Conservation (phyloP, 2,888 invertebrate genomes). For the Synergus itoensis region DNA sequence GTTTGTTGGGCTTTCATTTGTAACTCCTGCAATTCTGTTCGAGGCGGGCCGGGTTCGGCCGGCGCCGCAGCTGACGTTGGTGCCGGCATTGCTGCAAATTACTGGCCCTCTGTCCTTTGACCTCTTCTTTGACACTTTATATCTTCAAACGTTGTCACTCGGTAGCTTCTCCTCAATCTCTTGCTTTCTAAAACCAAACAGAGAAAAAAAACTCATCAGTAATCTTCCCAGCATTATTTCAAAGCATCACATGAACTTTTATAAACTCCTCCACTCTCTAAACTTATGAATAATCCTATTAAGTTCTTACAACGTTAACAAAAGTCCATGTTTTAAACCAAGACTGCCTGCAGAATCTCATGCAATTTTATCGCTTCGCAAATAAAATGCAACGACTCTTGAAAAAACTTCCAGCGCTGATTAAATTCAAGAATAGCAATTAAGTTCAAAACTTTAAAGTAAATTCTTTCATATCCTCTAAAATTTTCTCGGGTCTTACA, state of each 20-base stretch:
- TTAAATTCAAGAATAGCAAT: not conserved
- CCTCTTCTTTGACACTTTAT: slow-evolving; percentile 16
- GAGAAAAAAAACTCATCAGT: not conserved
- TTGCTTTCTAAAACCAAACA: not conserved
- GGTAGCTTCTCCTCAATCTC: not conserved
- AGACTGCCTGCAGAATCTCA: not conserved
- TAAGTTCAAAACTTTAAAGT: no score
- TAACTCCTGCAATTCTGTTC: slow-evolving; percentile 93
- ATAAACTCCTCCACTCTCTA: not conserved
- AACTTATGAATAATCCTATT: not conserved
- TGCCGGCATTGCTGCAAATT: slow-evolving; percentile 72
- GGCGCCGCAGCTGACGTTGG: slow-evolving; percentile 78
- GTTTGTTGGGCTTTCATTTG: slow-evolving; percentile 91
- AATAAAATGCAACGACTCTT: not conserved
- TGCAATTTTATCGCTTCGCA: not conserved
- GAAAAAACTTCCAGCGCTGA: not conserved
- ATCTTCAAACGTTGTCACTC: slow-evolving; percentile 3
- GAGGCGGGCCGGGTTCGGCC: slow-evolving; percentile 85
- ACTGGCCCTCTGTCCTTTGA: slow-evolving; percentile 22
- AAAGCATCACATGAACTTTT: not conserved
- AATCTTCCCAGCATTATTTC: not conserved
- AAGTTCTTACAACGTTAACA: not conserved
- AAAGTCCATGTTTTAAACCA: not conserved
- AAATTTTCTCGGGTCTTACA: slow-evolving; percentile 4
- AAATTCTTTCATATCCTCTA: not conserved